Evolutionary conservation across 2,888 invertebrate genomes (phyloP), one percentile per base, ranked within the genome.

Genomic region (Arge pagana): DNA sequence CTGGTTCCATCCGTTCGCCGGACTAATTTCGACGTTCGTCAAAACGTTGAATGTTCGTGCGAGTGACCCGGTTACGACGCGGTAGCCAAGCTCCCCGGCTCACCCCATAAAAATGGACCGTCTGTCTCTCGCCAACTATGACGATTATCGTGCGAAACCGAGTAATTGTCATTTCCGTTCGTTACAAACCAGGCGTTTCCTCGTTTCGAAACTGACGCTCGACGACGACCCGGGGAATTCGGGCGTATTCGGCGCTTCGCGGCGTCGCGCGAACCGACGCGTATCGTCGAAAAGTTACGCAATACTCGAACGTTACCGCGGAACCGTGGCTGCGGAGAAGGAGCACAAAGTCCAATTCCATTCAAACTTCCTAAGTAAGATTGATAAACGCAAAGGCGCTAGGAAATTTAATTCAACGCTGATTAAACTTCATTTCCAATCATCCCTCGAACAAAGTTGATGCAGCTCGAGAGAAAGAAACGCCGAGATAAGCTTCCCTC

Each of bases 361-460:
- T 67, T 68, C 65, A 64, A 67, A 67, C 63, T 66, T 68, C 53
- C 53, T 55, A 59, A 60, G 58, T 62, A 58, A 56, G 60, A 66
- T 65, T 64, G 67, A 66, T 64, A 65, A 65, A 62, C 62, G 58
- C 56, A 42, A 57, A 65, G 45, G 19, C 21, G 33, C 24, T 31
- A 31, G 31, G n/a, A 21, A 45, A 45, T 35, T 45, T 33, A 21
- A 35, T 45, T 45, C 16, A 8, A 33, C 33, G 16, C 13, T 45
- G 24, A 45, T 45, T 45, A 35, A 35, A 33, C 18, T 45, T 35
- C 33, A 15, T 13, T 33, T 15, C 33, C 31, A 45, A 45, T 33
- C 13, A 15, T n/a, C n/a, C n/a, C n/a, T n/a, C n/a, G n/a, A n/a
- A n/a, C n/a, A n/a, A n/a, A n/a, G n/a, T n/a, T n/a, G n/a, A n/a